Evolutionary conservation across 1,140 invertebrate species (phyloP).

Genomic region (Heliconius nattereri): DNA sequence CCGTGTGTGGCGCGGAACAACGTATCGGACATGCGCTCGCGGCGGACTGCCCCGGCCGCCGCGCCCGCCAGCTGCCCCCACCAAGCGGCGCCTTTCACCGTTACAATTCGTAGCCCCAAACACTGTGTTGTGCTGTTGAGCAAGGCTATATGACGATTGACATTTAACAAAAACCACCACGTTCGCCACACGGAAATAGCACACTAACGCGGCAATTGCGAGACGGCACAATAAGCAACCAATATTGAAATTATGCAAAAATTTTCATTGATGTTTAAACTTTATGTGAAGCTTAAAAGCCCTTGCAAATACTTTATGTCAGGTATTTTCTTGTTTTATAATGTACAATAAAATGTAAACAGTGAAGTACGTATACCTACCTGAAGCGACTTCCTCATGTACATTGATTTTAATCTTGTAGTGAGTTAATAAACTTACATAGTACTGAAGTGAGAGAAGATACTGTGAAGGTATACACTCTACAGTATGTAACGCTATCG

Average conservation of each 20-base stretch:
- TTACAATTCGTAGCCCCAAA: constrained; percentile 75
- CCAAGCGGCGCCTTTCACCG: constrained; percentile 71
- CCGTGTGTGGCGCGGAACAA: constrained; percentile 37
- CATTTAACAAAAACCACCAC: constrained; percentile 71
- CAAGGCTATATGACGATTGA: constrained; percentile 77
- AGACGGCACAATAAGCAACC: not conserved
- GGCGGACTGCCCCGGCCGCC: constrained; percentile 51
- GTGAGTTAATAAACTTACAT: no score
- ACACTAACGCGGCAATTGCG: constrained; percentile 31
- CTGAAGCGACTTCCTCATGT: no score
- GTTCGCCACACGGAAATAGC: constrained; percentile 64
- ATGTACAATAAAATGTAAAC: no score
- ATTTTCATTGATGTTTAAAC: not conserved
- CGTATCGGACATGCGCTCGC: constrained; percentile 50
- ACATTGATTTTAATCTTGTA: no score
- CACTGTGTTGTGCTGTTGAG: constrained; percentile 71
- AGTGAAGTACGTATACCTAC: no score
- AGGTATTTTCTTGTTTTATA: no score
- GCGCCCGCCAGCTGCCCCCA: constrained; percentile 56
- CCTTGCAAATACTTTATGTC: no score
- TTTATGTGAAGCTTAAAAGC: not conserved
- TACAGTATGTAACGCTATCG: no score
- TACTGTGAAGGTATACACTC: no score
- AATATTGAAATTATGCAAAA: not conserved
- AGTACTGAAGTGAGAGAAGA: no score